Evolutionary conservation across 2,888 invertebrate species (phyloP), one percentile per base, ranked within the genome.

Genomic region (Ochropleura plecta): DNA sequence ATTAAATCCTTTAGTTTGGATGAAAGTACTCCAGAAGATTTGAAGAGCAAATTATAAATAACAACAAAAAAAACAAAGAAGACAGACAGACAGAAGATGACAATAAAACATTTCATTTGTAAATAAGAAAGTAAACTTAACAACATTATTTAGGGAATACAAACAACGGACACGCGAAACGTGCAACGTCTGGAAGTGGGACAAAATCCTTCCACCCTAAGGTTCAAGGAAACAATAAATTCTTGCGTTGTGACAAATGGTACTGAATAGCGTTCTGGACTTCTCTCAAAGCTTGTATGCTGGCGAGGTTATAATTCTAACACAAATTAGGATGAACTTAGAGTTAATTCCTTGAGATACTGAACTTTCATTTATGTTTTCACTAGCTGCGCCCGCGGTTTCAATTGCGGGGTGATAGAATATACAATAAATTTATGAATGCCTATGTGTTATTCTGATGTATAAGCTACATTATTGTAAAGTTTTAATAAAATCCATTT

Each of bases 221-320:
- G 62, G 76, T 76, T 77, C 60, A 74, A 73, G 72, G 68, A 81
- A 77, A 64, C 76, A 48, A 83, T 76, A 81, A 85, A 85, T 79
- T 68, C 57, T 55, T 60, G 57, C 40, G 10, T 66, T 55, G 55
- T 76, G 65, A 80, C 76, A 79, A 73, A 82, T 62, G 44, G 63
- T 42, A 57, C 44, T 70, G 70, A 77, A 75, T 72, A 46, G 64
- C 71, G 3, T 83, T 84, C 42, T 53, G 49, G 78, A 65, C 65
- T 76, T 78, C 63, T 66, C 67, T 67, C 71, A 48, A 30, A 71
- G 57, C 57, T 76, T 42, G 57, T 51, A 20, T 74, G 62, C 12
- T 63, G 42, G 44, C 42, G 44, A 72, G 6, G 63, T 65, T 74
- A 75, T 75, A 64, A 76, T 79, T 76, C 64, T 55, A 70, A 68